phyloP scores from a whole-genome alignment of 2,113 vertebrate species.

The Bathybates hornii region DNA sequence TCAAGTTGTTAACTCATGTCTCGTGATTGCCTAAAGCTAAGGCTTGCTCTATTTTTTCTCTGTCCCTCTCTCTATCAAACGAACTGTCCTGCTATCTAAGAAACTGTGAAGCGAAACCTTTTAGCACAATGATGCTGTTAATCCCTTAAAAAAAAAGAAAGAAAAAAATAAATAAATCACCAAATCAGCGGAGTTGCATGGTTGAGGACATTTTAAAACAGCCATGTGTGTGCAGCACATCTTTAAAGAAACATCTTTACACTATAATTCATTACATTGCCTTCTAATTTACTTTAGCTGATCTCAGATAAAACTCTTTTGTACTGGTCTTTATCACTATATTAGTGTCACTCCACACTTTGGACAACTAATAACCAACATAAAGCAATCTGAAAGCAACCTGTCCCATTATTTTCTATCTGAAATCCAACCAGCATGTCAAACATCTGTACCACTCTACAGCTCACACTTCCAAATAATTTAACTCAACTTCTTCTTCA shows the following conservation, averaged over 20 bases:
- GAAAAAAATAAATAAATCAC: not conserved
- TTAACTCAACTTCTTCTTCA: not conserved
- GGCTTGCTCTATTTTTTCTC: not conserved
- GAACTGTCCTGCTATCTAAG: not conserved
- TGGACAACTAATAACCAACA: not conserved
- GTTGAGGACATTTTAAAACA: accelerated
- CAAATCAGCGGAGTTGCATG: not conserved
- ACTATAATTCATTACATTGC: not conserved
- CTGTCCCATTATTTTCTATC: not conserved
- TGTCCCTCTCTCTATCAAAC: not conserved
- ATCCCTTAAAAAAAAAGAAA: not conserved
- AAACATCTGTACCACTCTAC: not conserved
- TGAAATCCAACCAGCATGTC: not conserved
- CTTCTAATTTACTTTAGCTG: not conserved
- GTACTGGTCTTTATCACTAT: accelerated
- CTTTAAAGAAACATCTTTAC: not conserved
- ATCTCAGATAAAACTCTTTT: not conserved
- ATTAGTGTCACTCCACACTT: not conserved
- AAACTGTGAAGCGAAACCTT: not conserved
- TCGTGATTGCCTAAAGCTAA: not conserved
- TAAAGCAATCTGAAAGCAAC: not conserved
- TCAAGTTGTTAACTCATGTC: not conserved
- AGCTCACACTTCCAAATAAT: not conserved
- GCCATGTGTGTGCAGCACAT: accelerated
- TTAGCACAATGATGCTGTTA: not conserved